Evolutionary conservation across 2,113 vertebrate species (phyloP).

Genomic region (Tylochromis polylepis): DNA sequence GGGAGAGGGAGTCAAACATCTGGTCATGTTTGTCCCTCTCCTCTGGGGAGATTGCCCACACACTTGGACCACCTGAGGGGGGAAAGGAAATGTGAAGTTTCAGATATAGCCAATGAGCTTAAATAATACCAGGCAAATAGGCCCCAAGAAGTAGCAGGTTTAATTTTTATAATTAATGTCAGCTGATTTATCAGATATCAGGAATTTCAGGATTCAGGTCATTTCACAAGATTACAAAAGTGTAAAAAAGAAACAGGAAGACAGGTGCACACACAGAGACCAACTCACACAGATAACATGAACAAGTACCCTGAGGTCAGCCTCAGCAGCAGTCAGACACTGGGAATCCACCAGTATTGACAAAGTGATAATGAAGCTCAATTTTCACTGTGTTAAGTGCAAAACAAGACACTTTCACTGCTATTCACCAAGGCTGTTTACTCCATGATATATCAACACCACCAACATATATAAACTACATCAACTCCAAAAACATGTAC

Average conservation of each 20-base stretch:
- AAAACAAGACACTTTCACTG: not conserved
- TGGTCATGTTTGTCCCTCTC: constrained; percentile 88
- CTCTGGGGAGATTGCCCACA: constrained; percentile 88
- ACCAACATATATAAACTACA: not conserved
- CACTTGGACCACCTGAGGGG: constrained; percentile 75
- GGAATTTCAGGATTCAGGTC: not conserved
- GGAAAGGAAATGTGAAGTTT: not conserved
- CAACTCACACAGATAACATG: not conserved
- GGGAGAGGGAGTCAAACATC: constrained; percentile 88
- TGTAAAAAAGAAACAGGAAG: not conserved
- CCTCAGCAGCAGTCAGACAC: not conserved
- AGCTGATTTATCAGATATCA: not conserved
- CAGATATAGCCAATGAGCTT: not conserved
- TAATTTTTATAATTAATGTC: not conserved
- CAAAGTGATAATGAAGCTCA: constrained; percentile 15
- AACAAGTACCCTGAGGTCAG: not conserved
- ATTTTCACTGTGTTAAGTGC: not conserved
- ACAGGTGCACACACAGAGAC: not conserved
- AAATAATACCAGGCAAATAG: not conserved
- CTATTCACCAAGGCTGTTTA: not conserved
- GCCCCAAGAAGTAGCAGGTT: not conserved
- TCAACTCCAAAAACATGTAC: not conserved
- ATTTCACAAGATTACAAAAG: not conserved
- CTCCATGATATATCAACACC: not conserved
- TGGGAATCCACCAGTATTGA: constrained; percentile 16